phyloP scores from a whole-genome alignment of 2,113 vertebrate genomes.

The Bothrops jararaca region DNA sequence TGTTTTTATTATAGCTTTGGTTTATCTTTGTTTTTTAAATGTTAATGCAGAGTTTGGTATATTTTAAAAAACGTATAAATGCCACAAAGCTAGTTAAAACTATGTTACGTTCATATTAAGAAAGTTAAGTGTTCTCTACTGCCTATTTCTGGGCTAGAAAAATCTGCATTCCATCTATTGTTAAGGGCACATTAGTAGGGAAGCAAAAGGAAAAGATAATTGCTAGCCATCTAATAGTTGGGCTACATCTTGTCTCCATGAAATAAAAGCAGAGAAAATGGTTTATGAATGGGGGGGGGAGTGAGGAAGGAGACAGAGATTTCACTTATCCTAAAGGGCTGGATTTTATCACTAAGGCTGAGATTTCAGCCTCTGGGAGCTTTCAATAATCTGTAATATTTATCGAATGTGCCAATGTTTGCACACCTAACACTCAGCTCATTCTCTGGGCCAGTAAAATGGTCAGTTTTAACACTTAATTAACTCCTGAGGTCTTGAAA shows the following conservation, averaged over 20 bases:
- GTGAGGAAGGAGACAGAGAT: neutral
- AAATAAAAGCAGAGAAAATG: neutral
- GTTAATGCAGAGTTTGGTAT: neutral
- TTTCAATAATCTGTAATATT: conserved; percentile 38
- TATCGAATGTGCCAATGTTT: conserved; percentile 6
- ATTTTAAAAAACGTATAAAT: neutral
- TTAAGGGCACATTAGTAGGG: neutral
- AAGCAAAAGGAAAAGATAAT: neutral
- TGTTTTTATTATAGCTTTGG: neutral
- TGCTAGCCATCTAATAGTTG: neutral
- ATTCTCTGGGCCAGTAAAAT: conserved; percentile 12
- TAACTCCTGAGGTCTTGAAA: neutral
- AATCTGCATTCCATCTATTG: neutral
- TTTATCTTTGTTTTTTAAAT: neutral
- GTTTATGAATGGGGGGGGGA: neutral
- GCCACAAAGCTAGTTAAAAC: neutral
- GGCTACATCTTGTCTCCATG: neutral
- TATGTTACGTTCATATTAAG: neutral
- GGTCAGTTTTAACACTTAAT: conserved; percentile 14
- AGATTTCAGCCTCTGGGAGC: conserved; percentile 14
- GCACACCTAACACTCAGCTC: neutral
- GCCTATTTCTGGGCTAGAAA: neutral
- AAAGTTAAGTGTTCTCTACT: neutral
- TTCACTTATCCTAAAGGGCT: conserved; percentile 24
- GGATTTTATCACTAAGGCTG: conserved; percentile 13